Evolutionary conservation across 2,113 vertebrate species (phyloP), one percentile per base, ranked within the genome.

Genomic region (Emydocephalus ijimae): DNA sequence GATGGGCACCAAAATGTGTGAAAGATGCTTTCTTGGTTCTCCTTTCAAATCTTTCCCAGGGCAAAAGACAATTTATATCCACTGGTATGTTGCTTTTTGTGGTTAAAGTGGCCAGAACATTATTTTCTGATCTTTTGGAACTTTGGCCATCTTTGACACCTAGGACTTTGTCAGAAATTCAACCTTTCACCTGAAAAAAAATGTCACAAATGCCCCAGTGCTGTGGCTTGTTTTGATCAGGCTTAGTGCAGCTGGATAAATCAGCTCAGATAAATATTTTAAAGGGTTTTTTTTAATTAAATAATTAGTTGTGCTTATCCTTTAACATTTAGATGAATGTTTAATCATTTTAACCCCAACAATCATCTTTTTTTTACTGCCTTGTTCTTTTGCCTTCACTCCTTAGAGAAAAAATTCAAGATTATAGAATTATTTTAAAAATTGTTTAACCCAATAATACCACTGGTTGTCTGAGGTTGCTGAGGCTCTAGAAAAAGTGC

Each of bases 51-150:
- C 45, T 85, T 2, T 52, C 55, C 55, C 55, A 86, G 26, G 52
- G 92, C 64, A 88, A 61, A 95, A 57, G 15, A 52, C 14, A 56
- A 91, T 95, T 94, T 64, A n/a, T 86, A 95, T 94, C 74, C 93
- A 92, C 54, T n/a, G 61, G 52, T 87, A 69, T 0, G 0, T 20
- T 94, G 93, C 64, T 29, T 89, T 96, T 94, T 0, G 0, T 93
- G 93, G 93, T 94, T 55, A 85, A 93, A 85, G 86, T 93, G 94
- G 52, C 55, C 54, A 69, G 87, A 90, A 39, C 56, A 5, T 52
- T 90, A 54, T 90, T 94, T 94, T 87, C 56, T 94, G 55, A 56
- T 89, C 52, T 92, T 85, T 59, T 69, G 57, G 93, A 2, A 9
- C 92, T 90, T 45, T 52, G 5, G 50, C 57, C 91, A 24, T 87